phyloP scores from a whole-genome alignment of 2,797 vertebrate species.

The Pseudocheirus occidentalis region DNA sequence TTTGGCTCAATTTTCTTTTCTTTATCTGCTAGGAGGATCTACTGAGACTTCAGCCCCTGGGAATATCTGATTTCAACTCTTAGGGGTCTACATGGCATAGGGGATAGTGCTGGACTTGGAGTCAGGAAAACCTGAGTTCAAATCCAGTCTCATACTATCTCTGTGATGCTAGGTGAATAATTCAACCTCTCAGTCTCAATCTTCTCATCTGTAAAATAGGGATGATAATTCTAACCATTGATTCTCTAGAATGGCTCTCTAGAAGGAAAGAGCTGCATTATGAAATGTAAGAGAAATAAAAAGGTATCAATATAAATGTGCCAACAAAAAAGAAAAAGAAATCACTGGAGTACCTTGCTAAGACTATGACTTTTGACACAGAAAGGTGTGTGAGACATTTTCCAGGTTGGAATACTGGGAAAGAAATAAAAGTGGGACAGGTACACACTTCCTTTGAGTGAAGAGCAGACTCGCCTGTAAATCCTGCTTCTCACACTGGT shows the following conservation, averaged over 20 bases:
- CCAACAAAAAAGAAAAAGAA: background rate
- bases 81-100: background rate
- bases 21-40: too few relatives aligned
- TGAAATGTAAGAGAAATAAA: background rate
- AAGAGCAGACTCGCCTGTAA: background rate
- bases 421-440: background rate
- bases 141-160: background rate
- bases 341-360: too few relatives aligned
- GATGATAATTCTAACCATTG: too few relatives aligned
- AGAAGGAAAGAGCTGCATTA: background rate
- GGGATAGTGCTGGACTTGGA: too few relatives aligned
- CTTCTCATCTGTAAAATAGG: background rate
- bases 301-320: background rate
- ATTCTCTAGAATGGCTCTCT: too few relatives aligned
- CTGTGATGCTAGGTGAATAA: too few relatives aligned
- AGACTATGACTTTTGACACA: background rate
- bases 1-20: background rate
- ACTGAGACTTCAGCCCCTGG: background rate
- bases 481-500: background rate
- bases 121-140: background rate
- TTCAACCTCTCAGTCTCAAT: background rate
- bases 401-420: background rate
- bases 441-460: background rate
- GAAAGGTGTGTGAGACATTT: background rate
- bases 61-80: background rate